Evolutionary conservation across 2,888 invertebrate species (phyloP).

Genomic region (Caenorhabditis japonica): DNA sequence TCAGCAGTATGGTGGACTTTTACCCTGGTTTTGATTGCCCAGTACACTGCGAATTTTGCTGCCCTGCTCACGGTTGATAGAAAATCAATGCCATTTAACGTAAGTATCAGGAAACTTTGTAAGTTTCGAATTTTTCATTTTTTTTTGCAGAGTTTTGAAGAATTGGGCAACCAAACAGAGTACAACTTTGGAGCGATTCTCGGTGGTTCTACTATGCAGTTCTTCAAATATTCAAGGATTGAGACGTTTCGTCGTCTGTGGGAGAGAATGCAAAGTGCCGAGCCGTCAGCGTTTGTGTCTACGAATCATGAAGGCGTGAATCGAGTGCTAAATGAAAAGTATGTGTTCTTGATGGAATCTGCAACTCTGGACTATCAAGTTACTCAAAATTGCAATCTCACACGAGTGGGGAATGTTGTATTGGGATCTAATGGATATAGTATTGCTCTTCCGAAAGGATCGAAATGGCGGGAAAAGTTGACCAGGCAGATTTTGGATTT

Average conservation of each 20-base stretch:
- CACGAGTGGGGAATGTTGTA: conserved; percentile 89
- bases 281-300: conserved; percentile 86
- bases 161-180: conserved; percentile 91
- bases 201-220: conserved; percentile 95
- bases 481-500: conserved; percentile 92
- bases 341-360: conserved; percentile 92
- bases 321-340: conserved; percentile 89
- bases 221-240: conserved; percentile 80
- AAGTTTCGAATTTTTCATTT: neutral
- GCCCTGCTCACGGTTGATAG: conserved; percentile 96
- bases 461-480: conserved; percentile 94
- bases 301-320: conserved; percentile 92
- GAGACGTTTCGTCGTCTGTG: conserved; percentile 79
- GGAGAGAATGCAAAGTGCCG: conserved; percentile 80
- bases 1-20: conserved; percentile 93
- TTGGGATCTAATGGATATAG: conserved; percentile 92
- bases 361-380: conserved; percentile 96
- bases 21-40: conserved; percentile 95
- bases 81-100: conserved; percentile 78
- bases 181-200: conserved; percentile 93
- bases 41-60: conserved; percentile 97
- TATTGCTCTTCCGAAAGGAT: conserved; percentile 94
- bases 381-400: conserved; percentile 90
- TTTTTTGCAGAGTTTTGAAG: conserved; percentile 81
- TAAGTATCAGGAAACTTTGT: conserved; percentile 17